Percentiles rank a stretch among this genome's conserved stretches.
phyloP scores from a whole-genome alignment of 2,888 invertebrate species.

The Lasioglossum morio region DNA sequence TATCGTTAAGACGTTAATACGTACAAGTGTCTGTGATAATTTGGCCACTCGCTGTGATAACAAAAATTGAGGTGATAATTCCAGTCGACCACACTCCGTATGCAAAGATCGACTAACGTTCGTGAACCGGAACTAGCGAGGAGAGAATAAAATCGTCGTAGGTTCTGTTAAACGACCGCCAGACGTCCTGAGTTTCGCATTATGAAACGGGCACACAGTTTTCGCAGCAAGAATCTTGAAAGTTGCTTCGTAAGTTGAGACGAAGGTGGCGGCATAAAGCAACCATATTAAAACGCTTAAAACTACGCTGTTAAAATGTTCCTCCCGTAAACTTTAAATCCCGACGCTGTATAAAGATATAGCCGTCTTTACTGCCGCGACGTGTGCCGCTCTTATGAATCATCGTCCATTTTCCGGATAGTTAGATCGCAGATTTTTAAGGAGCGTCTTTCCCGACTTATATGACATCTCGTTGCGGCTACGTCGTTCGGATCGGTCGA shows the following conservation, averaged over 20 bases:
- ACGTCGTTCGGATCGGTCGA: conserved; percentile 48
- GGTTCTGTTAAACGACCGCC: background rate
- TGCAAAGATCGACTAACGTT: background rate
- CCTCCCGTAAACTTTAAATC: conserved; percentile 14
- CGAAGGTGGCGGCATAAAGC: background rate
- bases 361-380: conserved; percentile 26
- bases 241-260: conserved; percentile 1
- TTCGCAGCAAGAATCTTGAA: background rate
- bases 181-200: background rate
- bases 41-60: no score
- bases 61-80: background rate
- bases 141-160: background rate
- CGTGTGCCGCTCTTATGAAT: conserved; percentile 27
- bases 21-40: no score
- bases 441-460: background rate
- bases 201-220: conserved; percentile 14
- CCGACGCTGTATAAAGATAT: conserved; percentile 23
- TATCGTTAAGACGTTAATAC: no score
- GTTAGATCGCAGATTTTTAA: conserved; percentile 26
- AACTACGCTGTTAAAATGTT: conserved; percentile 22
- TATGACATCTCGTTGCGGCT: conserved; percentile 22
- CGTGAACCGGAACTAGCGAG: background rate
- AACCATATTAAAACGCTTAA: conserved; percentile 31
- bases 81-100: background rate
- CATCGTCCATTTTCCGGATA: conserved; percentile 26